These are phyloP conservation scores for Cynoglossus semilaevis DNA, from an alignment of 2,113 vertebrate species.

Conservation along the genomic window DNA sequence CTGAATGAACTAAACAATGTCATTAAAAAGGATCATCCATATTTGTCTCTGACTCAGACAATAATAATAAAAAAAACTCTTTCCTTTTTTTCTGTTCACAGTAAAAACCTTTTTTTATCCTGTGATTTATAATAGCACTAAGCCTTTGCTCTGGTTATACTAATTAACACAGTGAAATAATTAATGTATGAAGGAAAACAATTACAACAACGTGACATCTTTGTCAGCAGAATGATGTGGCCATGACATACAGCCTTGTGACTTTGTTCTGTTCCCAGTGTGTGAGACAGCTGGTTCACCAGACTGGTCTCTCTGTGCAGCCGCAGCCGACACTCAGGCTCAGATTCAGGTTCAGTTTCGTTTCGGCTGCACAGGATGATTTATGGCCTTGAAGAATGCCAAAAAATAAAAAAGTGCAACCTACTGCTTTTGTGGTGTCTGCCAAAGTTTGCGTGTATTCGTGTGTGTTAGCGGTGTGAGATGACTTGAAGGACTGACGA, in stretches of 20 bases:
- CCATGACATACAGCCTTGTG: conserved; percentile 7
- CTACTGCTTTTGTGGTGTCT: conserved; percentile 1
- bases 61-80: no score
- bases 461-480: background rate
- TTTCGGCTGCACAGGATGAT: conserved; percentile 29
- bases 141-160: conserved; percentile 2
- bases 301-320: conserved; percentile 23
- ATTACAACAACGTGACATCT: background rate
- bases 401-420: conserved; percentile 11
- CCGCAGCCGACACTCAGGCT: conserved; percentile 8
- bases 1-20: conserved; percentile 7
- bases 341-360: no score
- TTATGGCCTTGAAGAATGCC: conserved; percentile 1
- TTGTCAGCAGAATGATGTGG: conserved; percentile 34
- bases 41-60: no score
- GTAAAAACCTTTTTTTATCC: no score
- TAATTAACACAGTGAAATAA: background rate
- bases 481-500: background rate
- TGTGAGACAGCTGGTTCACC: conserved; percentile 27
- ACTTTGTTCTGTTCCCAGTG: conserved; percentile 17
- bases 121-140: conserved; percentile 4
- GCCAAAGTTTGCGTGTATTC: background rate
- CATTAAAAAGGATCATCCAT: conserved; percentile 16
- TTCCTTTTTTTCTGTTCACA: no score
- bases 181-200: no score